phyloP scores from a whole-genome alignment of 2,113 vertebrate species.

The Amphiprion ocellaris region DNA sequence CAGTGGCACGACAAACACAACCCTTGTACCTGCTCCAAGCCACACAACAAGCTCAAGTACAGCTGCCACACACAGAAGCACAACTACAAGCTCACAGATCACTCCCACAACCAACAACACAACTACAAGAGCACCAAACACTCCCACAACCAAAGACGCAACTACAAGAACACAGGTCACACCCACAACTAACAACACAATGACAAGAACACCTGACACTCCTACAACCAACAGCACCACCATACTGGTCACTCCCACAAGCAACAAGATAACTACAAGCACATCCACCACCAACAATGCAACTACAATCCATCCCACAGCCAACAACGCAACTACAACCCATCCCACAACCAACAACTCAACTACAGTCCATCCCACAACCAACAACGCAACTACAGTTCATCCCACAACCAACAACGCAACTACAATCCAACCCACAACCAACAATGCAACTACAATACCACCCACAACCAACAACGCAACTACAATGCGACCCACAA shows the following conservation, averaged over 20 bases:
- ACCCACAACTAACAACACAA: background rate
- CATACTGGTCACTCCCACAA: background rate
- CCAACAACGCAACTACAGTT: background rate
- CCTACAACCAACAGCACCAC: background rate
- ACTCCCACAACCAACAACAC: too few species aligned
- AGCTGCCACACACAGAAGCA: background rate
- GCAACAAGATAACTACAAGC: background rate
- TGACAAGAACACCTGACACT: background rate
- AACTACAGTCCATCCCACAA: background rate
- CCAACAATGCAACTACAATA: background rate
- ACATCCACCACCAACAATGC: background rate
- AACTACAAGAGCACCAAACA: background rate
- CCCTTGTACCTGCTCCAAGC: fast-evolving
- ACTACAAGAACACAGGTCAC: background rate
- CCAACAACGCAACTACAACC: background rate
- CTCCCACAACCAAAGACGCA: too few species aligned
- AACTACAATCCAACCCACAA: background rate
- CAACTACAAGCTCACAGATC: fast-evolving
- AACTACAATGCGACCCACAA: background rate
- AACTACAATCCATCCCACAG: background rate
- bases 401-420: background rate
- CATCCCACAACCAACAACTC: background rate
- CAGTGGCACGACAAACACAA: slow-evolving; percentile 25
- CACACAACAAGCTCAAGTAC: fast-evolving
- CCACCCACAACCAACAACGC: background rate